Base-by-base conservation (phyloP, 2,888 invertebrate genomes). In the Lasioglossum zephyrum region DNA sequence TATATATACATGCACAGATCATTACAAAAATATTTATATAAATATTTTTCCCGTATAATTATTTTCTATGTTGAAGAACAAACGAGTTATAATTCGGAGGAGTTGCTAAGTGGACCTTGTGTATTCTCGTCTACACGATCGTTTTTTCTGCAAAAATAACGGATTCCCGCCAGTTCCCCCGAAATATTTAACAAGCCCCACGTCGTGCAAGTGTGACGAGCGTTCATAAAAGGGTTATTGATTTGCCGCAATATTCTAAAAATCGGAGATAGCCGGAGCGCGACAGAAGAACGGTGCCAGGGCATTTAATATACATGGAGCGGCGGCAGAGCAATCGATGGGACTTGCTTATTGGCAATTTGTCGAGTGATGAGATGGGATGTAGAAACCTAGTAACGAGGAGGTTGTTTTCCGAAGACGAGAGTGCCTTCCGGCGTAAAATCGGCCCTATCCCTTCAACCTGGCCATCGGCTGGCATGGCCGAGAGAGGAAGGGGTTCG, bases 321-420 rank as follows among this genome's bases (percentile, higher is more conserved):
- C 74, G 57, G 26, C 18, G 79, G 76, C 66, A 73, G 72, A 72
- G 81, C 73, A 79, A 84, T 89, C 88, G 84, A 87, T 88, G 76
- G 74, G 69, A 79, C 76, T 77, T 82, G 82, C 70, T 90, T 85
- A 85, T 86, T 87, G 86, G 88, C 84, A 89, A 90, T 90, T 90
- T 90, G 79, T 84, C 82, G 88, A 79, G 76, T 36, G 73, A 76
- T 60, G 83, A 53, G 79, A 63, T 70, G 66, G 77, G 85, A 82
- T 69, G 77, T 70, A 72, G 76, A 70, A 76, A 77, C 57, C 78
- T 57, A 36, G 82, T 86, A 90, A 86, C 84, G 87, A 90, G 86
- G 76, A 57, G 85, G 84, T 81, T 88, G 89, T 87, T 87, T 89
- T 82, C 79, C 85, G 81, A 86, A 85, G 88, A 82, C 78, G 80